Conservation (phyloP, 1,140 invertebrate species). For the Meloidogyne exigua region DNA sequence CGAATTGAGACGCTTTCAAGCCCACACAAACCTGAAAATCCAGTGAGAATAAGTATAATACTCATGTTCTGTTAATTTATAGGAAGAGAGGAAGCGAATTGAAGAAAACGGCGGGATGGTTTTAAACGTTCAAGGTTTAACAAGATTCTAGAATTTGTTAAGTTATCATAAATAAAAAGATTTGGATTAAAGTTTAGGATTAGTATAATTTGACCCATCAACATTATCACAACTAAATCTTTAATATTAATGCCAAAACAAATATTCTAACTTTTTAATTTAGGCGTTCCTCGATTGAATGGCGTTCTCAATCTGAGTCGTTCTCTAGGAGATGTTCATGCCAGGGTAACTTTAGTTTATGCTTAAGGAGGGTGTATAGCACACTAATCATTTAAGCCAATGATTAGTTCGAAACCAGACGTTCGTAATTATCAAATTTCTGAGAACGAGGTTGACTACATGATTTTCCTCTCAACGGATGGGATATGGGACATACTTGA, state of each 20-base stretch:
- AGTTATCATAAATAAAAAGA: too few species aligned
- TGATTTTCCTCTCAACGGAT: conserved; percentile 24
- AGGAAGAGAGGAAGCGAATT: conserved; percentile 25
- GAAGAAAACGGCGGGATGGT: conserved; percentile 29
- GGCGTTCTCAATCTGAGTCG: conserved; percentile 30
- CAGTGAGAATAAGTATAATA: background rate
- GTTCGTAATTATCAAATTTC: background rate
- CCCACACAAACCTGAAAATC: conserved; percentile 11
- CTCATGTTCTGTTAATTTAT: background rate
- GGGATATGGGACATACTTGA: conserved; percentile 22
- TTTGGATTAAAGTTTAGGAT: too few species aligned
- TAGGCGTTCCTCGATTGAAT: conserved; percentile 20
- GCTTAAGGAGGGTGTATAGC: background rate
- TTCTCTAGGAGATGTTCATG: conserved; percentile 25
- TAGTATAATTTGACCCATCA: too few species aligned
- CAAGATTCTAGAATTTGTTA: too few species aligned
- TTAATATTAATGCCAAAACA: too few species aligned
- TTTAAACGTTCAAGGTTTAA: conserved; percentile 18
- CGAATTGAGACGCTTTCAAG: conserved; percentile 8
- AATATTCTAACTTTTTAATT: too few species aligned
- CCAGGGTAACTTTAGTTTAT: conserved; percentile 7
- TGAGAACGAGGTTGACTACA: conserved; percentile 17
- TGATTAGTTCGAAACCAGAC: conserved; percentile 32
- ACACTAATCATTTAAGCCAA: background rate
- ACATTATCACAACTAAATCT: too few species aligned